Conservation (phyloP, 1,140 invertebrate genomes). For the Zaprionus ornatus region DNA sequence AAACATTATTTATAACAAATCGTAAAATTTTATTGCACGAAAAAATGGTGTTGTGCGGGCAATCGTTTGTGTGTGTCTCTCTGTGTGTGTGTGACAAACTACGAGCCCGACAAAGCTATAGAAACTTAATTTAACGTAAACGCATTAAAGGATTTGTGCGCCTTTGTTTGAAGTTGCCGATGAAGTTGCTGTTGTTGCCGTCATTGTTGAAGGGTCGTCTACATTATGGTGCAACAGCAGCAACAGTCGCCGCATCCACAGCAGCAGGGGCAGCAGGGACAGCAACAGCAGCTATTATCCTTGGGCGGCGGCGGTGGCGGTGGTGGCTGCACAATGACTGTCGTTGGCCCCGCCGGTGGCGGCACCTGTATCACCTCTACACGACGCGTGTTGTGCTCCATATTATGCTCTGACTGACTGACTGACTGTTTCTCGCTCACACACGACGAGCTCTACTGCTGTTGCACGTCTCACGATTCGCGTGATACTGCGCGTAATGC, state of each 20-base stretch:
- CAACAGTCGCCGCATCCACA: constrained; percentile 65
- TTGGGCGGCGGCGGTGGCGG: constrained; percentile 47
- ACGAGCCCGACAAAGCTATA: constrained; percentile 43
- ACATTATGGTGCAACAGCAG: constrained; percentile 75
- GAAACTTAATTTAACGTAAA: constrained; percentile 79
- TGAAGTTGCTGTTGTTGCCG: neutral
- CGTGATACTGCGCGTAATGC: constrained; percentile 29
- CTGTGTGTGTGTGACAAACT: constrained; percentile 28
- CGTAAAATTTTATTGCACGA: constrained; percentile 80
- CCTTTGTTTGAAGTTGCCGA: constrained; percentile 50
- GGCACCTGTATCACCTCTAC: constrained; percentile 66
- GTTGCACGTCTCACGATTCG: constrained; percentile 24
- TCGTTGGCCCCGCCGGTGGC: constrained; percentile 46
- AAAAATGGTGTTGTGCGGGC: constrained; percentile 48
- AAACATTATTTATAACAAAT: constrained; percentile 78
- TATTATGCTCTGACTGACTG: constrained; percentile 10
- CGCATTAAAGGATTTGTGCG: constrained; percentile 59
- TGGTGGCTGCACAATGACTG: constrained; percentile 61
- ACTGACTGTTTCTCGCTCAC: neutral
- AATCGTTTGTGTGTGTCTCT: constrained; percentile 35
- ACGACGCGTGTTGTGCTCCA: constrained; percentile 66
- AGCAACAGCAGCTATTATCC: constrained; percentile 63
- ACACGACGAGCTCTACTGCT: constrained; percentile 4
- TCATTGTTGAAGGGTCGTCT: constrained; percentile 30
- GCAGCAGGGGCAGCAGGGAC: constrained; percentile 65